Conservation (phyloP, 2,797 vertebrate species). For the Coluber constrictor region DNA sequence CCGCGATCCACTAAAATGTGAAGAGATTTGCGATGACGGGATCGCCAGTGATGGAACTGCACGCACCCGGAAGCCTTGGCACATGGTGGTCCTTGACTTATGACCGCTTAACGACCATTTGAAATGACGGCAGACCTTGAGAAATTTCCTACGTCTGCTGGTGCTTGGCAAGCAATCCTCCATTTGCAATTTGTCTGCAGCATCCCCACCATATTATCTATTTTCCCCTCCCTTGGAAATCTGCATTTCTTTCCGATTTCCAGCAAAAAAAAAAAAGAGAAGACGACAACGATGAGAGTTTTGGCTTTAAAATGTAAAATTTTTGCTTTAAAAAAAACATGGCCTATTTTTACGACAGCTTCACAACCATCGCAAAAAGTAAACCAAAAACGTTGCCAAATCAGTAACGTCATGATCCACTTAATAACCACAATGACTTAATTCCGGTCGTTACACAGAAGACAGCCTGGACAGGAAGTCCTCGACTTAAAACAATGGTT, state of each 20-base stretch:
- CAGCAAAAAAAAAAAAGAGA: background rate
- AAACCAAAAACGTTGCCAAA: background rate
- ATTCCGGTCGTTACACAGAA: background rate
- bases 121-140: background rate
- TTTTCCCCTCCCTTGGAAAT: no score
- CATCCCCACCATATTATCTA: no score
- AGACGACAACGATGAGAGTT: no score
- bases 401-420: background rate
- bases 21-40: fast-evolving
- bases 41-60: background rate
- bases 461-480: background rate
- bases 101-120: no score
- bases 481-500: background rate
- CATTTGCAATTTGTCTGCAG: no score
- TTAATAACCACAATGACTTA: background rate
- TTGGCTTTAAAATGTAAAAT: no score
- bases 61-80: background rate
- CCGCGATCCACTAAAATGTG: background rate
- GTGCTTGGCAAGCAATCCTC: no score
- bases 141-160: background rate
- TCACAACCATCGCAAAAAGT: background rate
- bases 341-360: background rate
- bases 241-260: background rate
- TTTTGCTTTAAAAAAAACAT: background rate
- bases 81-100: background rate